Percentiles rank a stretch among this genome's conserved stretches.
These are phyloP conservation scores for Gymnopithys bicolor DNA, from an alignment of 2,797 vertebrate genomes.

Conservation along the genomic window DNA sequence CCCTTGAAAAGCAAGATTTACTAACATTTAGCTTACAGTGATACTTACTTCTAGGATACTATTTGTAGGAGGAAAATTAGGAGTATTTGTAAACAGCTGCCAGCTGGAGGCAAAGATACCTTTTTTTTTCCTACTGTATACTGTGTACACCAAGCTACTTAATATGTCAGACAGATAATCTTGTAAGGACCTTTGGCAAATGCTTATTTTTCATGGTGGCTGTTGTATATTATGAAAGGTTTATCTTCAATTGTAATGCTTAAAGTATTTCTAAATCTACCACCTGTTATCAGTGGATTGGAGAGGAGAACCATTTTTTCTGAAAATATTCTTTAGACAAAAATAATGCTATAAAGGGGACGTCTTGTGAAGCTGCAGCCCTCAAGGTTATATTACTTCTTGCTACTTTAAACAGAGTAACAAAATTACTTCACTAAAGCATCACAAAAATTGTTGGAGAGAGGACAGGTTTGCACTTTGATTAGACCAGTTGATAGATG, in stretches of 20 bases:
- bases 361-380: background rate
- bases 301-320: background rate
- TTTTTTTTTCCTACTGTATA: background rate
- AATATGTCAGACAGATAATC: background rate
- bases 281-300: conserved; percentile 2
- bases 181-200: background rate
- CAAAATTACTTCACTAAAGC: conserved; percentile 6
- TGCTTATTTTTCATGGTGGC: conserved; percentile 11
- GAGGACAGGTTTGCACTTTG: conserved; percentile 4
- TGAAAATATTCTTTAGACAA: background rate
- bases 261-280: conserved; percentile 35
- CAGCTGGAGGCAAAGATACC: background rate
- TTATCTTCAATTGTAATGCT: conserved; percentile 23
- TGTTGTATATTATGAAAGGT: background rate
- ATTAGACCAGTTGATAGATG: conserved; percentile 5
- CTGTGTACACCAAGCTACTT: background rate
- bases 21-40: background rate
- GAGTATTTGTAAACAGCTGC: background rate
- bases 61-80: background rate
- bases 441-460: background rate
- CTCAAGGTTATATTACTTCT: background rate
- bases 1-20: background rate
- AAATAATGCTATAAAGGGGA: background rate
- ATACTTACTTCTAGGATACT: background rate
- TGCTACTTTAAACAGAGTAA: conserved; percentile 2